These are phyloP conservation scores for Sinohyriopsis cumingii DNA, from an alignment of 2,888 invertebrate genomes.

Conservation along the genomic window DNA sequence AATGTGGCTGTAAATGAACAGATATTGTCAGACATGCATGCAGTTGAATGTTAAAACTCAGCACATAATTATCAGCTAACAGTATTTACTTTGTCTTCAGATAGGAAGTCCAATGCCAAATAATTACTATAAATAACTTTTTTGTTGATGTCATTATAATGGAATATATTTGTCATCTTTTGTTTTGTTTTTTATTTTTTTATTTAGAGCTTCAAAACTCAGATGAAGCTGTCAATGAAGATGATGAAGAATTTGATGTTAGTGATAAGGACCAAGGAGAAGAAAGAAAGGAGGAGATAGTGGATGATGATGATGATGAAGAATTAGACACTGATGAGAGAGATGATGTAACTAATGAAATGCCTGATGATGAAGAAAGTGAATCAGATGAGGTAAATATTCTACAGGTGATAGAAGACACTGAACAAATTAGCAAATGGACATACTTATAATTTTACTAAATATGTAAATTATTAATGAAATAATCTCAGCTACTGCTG, in stretches of 20 bases:
- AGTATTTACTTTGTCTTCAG: no score
- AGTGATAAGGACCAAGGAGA: constrained; percentile 11
- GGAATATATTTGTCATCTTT: not conserved
- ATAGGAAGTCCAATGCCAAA: no score
- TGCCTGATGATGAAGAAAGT: constrained; percentile 4
- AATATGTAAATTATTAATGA: no score
- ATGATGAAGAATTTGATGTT: constrained; percentile 24
- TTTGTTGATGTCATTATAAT: no score
- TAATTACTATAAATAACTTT: no score
- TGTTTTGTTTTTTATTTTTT: not conserved
- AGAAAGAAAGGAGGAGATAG: constrained; percentile 20
- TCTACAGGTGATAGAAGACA: not conserved
- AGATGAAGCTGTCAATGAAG: constrained; percentile 19
- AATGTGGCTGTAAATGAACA: no score
- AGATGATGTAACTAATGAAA: constrained; percentile 20
- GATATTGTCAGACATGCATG: no score
- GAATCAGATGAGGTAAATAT: constrained; percentile 2
- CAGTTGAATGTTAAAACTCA: no score
- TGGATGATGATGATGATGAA: constrained; percentile 19
- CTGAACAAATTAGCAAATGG: no score
- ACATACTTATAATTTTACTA: no score
- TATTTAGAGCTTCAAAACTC: not conserved
- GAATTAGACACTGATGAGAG: constrained; percentile 7
- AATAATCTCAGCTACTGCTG: no score
- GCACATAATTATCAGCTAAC: no score